Base-by-base conservation (phyloP, 1,140 invertebrate genomes). In the Argopecten irradians region DNA sequence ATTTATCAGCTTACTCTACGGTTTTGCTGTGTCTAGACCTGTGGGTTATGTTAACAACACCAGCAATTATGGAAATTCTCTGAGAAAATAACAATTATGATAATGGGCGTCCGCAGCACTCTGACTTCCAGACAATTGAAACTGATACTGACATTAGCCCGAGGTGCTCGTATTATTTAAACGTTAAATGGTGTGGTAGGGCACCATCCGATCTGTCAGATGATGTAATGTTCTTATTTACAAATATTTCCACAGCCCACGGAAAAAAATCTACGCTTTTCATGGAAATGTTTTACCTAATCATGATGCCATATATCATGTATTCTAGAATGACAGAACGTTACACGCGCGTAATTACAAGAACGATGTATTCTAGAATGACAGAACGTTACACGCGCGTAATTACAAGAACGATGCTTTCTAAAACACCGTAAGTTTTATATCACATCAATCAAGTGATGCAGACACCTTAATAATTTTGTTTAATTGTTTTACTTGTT, bases 61-160 rank as follows among this genome's bases (percentile, higher is more conserved):
- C 22, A n/a, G 19, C 55, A 71, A 71, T 71, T 71, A 71, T 71
- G 55, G 55, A 71, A 71, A 71, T 71, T 71, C 55, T 28, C 55
- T 71, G 55, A 71, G 55, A 71, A 71, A 71, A 71, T 71, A 71
- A 71, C n/a, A 71, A 71, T 71, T 28, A 71, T 71, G 55, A 28
- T 71, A 71, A 71, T 71, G 22, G n/a, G n/a, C 55, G 55, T 71
- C 55, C 55, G 55, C 55, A 71, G 22, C 22, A n/a, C 1, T 71
- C 2, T n/a, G n/a, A 16, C 55, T 71, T 71, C 55, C 55, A 71
- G 55, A 71, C 55, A n/a, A 71, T 28, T 71, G 55, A 71, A 71
- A 71, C 55, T 1, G 55, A 71, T 71, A 71, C 55, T n/a, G 19
- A 28, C 55, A n/a, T 71, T 71, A 71, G 55, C 55, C 55, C 1